Evolutionary conservation across 2,888 invertebrate genomes (phyloP).

Genomic region (Onchidella celtica): DNA sequence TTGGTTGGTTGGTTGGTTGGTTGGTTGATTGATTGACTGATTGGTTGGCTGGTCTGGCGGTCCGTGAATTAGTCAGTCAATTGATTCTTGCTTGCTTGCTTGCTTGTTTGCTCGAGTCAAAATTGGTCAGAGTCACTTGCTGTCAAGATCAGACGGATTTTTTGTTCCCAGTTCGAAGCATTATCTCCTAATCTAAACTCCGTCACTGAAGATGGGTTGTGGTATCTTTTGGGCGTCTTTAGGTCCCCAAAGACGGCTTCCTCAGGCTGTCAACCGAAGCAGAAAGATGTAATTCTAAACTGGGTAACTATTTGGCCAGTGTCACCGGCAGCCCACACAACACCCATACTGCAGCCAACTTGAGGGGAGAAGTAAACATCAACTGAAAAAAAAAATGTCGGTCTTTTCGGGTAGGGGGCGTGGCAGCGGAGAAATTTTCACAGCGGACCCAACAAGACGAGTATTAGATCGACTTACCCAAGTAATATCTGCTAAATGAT

Average conservation of each 20-base stretch:
- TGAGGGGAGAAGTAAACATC: slow-evolving; percentile 16
- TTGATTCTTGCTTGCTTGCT: no score
- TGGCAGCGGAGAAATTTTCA: slow-evolving; percentile 9
- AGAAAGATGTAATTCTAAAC: slow-evolving; percentile 28
- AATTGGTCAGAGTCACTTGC: no score
- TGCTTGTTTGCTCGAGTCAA: no score
- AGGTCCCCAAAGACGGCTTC: slow-evolving; percentile 1
- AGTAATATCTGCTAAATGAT: slow-evolving; percentile 19
- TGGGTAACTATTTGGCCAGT: slow-evolving; percentile 44
- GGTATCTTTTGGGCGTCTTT: no score
- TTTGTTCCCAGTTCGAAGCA: no score
- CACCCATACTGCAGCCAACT: slow-evolving; percentile 3
- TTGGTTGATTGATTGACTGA: no score
- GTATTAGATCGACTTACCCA: slow-evolving; percentile 29
- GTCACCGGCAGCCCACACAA: slow-evolving; percentile 13
- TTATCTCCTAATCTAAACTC: no score
- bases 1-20: no score
- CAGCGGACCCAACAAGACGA: not conserved
- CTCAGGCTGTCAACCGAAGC: slow-evolving; percentile 12
- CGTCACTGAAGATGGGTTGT: no score
- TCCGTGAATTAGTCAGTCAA: no score
- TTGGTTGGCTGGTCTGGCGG: no score
- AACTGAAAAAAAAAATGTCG: not conserved
- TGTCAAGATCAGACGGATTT: no score
- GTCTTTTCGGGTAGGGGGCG: not conserved